Percentiles rank a stretch among this genome's conserved stretches.
Evolutionary conservation across 2,888 invertebrate genomes (phyloP).

Genomic region (Mesoligia furuncula): DNA sequence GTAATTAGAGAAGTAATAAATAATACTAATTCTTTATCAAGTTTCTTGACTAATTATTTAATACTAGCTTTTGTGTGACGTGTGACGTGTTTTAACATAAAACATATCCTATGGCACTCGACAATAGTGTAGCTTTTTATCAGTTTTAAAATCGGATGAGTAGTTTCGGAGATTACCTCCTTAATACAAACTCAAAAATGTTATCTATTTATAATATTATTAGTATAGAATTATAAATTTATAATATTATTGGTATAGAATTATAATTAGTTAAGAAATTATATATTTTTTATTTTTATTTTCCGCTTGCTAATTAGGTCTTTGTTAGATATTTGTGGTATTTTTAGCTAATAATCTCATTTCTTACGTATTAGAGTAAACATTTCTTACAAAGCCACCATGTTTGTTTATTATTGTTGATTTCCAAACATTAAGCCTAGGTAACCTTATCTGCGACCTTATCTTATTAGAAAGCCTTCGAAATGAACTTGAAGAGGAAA

Average conservation of each 20-base stretch:
- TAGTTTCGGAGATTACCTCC: no score
- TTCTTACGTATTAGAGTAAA: neutral
- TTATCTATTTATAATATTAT: neutral
- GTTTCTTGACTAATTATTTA: conserved; percentile 1
- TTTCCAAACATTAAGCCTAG: neutral
- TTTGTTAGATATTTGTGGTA: neutral
- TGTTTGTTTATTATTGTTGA: neutral
- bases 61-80: no score
- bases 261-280: no score
- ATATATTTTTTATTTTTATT: neutral
- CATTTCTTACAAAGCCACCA: no score
- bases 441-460: neutral
- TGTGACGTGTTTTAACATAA: no score
- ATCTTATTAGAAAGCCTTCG: neutral
- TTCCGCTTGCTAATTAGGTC: neutral
- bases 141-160: no score
- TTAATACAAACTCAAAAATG: no score
- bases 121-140: no score
- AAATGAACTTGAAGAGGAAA: neutral
- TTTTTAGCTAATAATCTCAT: neutral
- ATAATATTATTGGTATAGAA: neutral
- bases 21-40: conserved; percentile 5
- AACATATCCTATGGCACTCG: no score
- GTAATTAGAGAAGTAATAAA: conserved; percentile 38
- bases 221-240: no score